These are phyloP conservation scores for Globodera rostochiensis DNA, from an alignment of 1,140 invertebrate genomes.

Conservation along the genomic window DNA sequence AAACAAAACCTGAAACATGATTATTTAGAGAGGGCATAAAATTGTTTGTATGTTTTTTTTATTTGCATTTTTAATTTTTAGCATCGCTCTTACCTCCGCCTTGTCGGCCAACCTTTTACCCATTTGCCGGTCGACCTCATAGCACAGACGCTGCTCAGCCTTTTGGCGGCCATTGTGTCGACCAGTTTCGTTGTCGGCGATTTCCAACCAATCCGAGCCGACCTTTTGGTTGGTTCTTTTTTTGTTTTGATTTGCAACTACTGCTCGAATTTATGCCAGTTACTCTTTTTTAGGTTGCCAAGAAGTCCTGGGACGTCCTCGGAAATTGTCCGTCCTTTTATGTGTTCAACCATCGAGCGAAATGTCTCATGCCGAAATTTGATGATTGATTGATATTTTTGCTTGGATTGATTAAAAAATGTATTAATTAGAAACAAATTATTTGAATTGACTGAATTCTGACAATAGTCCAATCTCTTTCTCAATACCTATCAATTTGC, in stretches of 20 bases:
- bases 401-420: background rate
- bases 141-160: constrained; percentile 51
- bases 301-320: constrained; percentile 48
- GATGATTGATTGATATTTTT: constrained; percentile 34
- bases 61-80: constrained; percentile 28
- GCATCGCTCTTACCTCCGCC: constrained; percentile 56
- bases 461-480: too few relatives aligned
- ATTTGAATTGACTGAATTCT: too few relatives aligned
- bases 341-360: constrained; percentile 54
- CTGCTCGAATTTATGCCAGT: background rate
- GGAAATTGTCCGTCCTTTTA: constrained; percentile 57
- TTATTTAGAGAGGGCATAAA: too few relatives aligned
- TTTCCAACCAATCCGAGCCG: constrained; percentile 52
- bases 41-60: too few relatives aligned
- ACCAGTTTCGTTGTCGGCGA: constrained; percentile 51
- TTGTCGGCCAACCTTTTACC: constrained; percentile 47
- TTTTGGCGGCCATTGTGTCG: constrained; percentile 43
- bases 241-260: constrained; percentile 11
- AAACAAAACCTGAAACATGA: too few relatives aligned
- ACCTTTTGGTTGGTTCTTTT: constrained; percentile 40
- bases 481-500: too few relatives aligned
- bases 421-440: too few relatives aligned
- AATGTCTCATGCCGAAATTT: constrained; percentile 50
- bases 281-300: constrained; percentile 40
- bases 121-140: constrained; percentile 44